Evolutionary conservation across 2,113 vertebrate genomes (phyloP), one percentile per base, ranked within the genome.

Genomic region (Prionailurus viverrinus): DNA sequence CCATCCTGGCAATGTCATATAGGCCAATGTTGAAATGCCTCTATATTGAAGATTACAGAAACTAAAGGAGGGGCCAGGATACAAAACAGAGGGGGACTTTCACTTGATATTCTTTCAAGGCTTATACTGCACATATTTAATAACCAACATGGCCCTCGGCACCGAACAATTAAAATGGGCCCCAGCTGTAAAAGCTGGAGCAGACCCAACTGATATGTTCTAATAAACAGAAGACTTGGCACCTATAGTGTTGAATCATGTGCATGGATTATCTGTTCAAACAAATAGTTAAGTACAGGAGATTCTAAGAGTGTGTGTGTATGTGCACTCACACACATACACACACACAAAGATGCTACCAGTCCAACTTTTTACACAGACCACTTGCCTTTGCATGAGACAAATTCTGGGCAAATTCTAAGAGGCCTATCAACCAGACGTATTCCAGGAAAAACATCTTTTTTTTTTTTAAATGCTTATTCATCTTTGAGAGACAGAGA

Each of bases 321-420:
- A 45, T 45, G 45, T 45, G 45, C 45, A 45, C 45, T 45, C 33
- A 51, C 4, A 19, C 7, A 2, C 25, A 31, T 21, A 31, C 13
- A 27, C 2, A 11, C 1, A 9, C 27, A 29, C 36, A 58, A 39
- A 29, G 9, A 39, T 65, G 68, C 23, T 31, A 63, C 48, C 19
- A 79, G 27, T 45, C 74, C 65, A 48, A 25, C 13, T 74, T 86
- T n/a, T 61, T 66, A 61, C 25, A 33, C 9, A 2, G 39, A 87
- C 19, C 19, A 61, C 51, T 58, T 63, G 29, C 27, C 1, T 89
- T 82, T n/a, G 36, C 80, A 45, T 33, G 66, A 94, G 71, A 36
- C 36, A 91, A 94, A 87, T 36, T 63, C 53, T 71, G 16, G 39
- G n/a, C 41, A 90, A 87, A 80, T 73, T 73, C 87, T 58, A 84